phyloP scores from a whole-genome alignment of 2,113 vertebrate species.

The Rhynchopsitta pachyrhyncha region DNA sequence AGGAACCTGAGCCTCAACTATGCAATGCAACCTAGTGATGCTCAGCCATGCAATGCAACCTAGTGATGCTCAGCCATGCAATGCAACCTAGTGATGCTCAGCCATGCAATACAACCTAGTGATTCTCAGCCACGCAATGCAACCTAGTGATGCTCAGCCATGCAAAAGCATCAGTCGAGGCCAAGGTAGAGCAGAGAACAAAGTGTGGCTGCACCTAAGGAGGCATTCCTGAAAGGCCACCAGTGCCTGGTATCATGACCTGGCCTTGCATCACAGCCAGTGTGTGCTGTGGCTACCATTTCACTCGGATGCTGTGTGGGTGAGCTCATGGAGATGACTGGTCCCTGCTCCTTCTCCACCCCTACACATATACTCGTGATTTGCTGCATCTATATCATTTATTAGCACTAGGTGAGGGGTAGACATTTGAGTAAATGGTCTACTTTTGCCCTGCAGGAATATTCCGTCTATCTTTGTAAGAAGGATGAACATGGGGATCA shows the following conservation, averaged over 20 bases:
- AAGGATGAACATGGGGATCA: background rate
- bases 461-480: background rate
- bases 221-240: background rate
- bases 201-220: background rate
- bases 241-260: accelerated
- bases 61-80: too few relatives aligned
- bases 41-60: background rate
- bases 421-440: background rate
- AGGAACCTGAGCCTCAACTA: background rate
- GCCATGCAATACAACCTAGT: accelerated
- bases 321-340: background rate
- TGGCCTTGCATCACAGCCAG: background rate
- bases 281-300: background rate
- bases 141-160: accelerated
- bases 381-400: background rate
- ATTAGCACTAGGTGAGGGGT: background rate
- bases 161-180: background rate
- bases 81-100: background rate
- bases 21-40: accelerated
- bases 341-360: accelerated
- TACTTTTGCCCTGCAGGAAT: background rate
- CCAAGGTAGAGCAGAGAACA: background rate
- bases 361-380: background rate
- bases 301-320: accelerated
- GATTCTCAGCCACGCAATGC: accelerated